Conservation (phyloP, 2,888 invertebrate species). For the Dryomyza anilis region DNA sequence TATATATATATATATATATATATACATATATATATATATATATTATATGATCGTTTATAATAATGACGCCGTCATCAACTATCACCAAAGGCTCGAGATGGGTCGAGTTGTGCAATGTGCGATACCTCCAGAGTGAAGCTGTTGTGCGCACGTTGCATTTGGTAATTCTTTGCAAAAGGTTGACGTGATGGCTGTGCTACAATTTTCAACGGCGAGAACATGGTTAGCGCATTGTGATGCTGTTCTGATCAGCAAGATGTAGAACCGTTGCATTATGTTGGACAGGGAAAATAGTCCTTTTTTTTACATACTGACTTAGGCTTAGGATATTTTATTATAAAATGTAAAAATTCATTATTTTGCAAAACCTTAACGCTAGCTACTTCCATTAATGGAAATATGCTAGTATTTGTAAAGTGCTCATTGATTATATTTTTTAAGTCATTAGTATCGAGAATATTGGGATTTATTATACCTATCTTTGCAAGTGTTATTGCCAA, state of each 20-base stretch:
- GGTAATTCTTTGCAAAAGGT: conserved; percentile 28
- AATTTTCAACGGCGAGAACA: conserved; percentile 26
- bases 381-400: conserved; percentile 28
- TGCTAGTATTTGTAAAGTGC: conserved; percentile 23
- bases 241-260: conserved; percentile 25
- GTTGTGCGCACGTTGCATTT: conserved; percentile 25
- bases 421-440: conserved; percentile 22
- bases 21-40: no score
- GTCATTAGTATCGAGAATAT: conserved; percentile 30
- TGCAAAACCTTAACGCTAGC: conserved; percentile 23
- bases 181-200: conserved; percentile 24
- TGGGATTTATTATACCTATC: conserved; percentile 26
- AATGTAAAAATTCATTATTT: conserved; percentile 25
- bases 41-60: no score
- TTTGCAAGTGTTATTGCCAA: conserved; percentile 30
- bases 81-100: conserved; percentile 23
- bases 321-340: conserved; percentile 27
- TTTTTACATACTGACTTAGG: conserved; percentile 31
- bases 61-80: conserved; percentile 24
- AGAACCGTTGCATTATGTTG: conserved; percentile 25
- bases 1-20: no score
- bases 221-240: conserved; percentile 20
- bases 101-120: conserved; percentile 27
- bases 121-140: conserved; percentile 25
- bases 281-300: conserved; percentile 25